Evolutionary conservation across 2,797 vertebrate genomes (phyloP).

Genomic region (Macropodus opercularis): DNA sequence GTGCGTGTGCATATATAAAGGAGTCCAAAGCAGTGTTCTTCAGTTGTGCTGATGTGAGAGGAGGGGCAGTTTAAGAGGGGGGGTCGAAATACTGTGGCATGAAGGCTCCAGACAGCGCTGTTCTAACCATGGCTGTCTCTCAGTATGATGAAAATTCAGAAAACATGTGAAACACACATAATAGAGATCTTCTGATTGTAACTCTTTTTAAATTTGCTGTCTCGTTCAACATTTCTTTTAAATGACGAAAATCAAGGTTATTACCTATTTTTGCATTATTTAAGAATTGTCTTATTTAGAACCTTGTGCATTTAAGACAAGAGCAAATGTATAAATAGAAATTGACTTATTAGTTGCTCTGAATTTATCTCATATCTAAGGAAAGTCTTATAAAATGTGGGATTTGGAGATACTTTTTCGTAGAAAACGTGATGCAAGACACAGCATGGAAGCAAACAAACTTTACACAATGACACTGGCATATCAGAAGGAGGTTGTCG

Average conservation of each 20-base stretch:
- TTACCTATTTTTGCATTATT: slow-evolving; percentile 45
- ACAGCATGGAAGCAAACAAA: slow-evolving; percentile 38
- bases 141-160: slow-evolving; percentile 42
- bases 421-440: slow-evolving; percentile 57
- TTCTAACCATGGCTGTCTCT: slow-evolving; percentile 64
- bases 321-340: slow-evolving; percentile 55
- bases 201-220: slow-evolving; percentile 32
- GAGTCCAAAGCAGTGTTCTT: slow-evolving; percentile 46
- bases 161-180: slow-evolving; percentile 51
- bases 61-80: slow-evolving; percentile 52
- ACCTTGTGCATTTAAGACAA: slow-evolving; percentile 67
- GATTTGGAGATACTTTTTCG: slow-evolving; percentile 33
- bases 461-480: slow-evolving; percentile 37
- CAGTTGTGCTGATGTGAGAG: slow-evolving; percentile 59
- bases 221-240: slow-evolving; percentile 15
- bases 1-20: slow-evolving; percentile 32
- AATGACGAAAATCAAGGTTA: slow-evolving; percentile 39
- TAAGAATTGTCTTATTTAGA: slow-evolving; percentile 54
- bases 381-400: slow-evolving; percentile 55
- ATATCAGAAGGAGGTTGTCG: slow-evolving; percentile 24
- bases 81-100: slow-evolving; percentile 42
- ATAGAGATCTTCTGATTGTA: slow-evolving; percentile 54
- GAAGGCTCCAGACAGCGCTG: slow-evolving; percentile 52
- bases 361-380: slow-evolving; percentile 56
- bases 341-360: slow-evolving; percentile 43